phyloP scores from a whole-genome alignment of 2,797 vertebrate genomes.

The Meriones psammophilus region DNA sequence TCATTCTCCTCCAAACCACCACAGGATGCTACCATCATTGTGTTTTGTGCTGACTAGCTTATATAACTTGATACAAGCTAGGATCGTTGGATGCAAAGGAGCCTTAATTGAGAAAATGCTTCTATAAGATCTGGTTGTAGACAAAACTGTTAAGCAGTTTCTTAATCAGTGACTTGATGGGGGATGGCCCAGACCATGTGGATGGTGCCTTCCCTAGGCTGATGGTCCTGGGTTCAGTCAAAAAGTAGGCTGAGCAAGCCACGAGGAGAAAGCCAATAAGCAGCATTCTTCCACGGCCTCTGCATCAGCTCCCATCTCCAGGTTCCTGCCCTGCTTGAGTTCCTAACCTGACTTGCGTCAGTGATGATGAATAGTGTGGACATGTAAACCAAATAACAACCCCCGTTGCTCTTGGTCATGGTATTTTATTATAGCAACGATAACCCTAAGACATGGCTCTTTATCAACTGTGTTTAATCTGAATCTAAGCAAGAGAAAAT shows the following conservation, averaged over 20 bases:
- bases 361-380: not conserved
- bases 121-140: not conserved
- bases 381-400: not conserved
- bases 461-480: not conserved
- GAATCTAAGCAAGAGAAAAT: not conserved
- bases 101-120: not conserved
- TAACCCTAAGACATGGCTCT: not conserved
- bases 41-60: not conserved
- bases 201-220: not conserved
- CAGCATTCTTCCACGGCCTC: not conserved
- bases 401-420: not conserved
- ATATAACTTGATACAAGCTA: not conserved
- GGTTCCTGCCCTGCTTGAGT: too few relatives aligned
- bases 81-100: not conserved
- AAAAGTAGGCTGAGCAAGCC: too few relatives aligned
- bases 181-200: not conserved
- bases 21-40: not conserved
- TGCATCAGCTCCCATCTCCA: not conserved
- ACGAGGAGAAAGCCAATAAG: not conserved
- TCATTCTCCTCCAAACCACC: not conserved
- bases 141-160: not conserved
- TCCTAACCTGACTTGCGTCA: not conserved
- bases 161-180: not conserved
- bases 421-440: not conserved
- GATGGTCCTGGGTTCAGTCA: not conserved